Percentiles rank a stretch among this genome's conserved stretches.
Conservation (phyloP, 2,888 invertebrate species). For the Miltochrista miniata region DNA sequence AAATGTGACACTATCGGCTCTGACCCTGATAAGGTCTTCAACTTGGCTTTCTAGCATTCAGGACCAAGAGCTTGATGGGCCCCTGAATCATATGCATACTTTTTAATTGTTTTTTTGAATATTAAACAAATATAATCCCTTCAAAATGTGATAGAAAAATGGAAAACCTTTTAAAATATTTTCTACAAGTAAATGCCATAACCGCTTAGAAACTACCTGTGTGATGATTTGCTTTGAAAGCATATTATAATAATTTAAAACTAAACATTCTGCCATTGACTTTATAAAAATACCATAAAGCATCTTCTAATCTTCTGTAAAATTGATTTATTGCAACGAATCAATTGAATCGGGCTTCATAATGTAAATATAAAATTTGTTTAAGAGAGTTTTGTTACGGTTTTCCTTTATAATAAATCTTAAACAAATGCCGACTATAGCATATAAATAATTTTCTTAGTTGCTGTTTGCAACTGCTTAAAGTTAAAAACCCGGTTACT, state of each 20-base stretch:
- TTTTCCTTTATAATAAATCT: not conserved
- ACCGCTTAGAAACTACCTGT: not conserved
- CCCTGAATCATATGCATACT: too few species aligned
- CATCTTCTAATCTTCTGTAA: constrained; percentile 13
- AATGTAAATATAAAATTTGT: constrained; percentile 20
- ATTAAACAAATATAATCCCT: too few species aligned
- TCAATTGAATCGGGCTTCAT: constrained; percentile 12
- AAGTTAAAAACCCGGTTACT: too few species aligned
- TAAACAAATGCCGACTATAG: not conserved
- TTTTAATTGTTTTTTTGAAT: too few species aligned
- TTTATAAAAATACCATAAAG: constrained; percentile 3
- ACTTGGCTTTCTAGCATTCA: too few species aligned
- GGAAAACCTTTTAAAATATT: not conserved
- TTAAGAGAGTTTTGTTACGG: constrained; percentile 13
- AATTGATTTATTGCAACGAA: constrained; percentile 23
- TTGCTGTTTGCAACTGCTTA: too few species aligned
- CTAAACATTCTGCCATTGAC: constrained; percentile 2
- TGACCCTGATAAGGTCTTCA: too few species aligned
- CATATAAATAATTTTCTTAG: too few species aligned
- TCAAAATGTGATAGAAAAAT: not conserved
- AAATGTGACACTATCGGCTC: too few species aligned
- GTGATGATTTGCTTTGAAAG: constrained; percentile 4
- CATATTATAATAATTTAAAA: constrained; percentile 5
- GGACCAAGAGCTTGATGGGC: too few species aligned
- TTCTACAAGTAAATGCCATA: not conserved